A percentile compares a stretch with the other conserved stretches of the same genome.
Evolutionary conservation across 2,113 vertebrate genomes (phyloP).

Genomic region (Zootoca vivipara): DNA sequence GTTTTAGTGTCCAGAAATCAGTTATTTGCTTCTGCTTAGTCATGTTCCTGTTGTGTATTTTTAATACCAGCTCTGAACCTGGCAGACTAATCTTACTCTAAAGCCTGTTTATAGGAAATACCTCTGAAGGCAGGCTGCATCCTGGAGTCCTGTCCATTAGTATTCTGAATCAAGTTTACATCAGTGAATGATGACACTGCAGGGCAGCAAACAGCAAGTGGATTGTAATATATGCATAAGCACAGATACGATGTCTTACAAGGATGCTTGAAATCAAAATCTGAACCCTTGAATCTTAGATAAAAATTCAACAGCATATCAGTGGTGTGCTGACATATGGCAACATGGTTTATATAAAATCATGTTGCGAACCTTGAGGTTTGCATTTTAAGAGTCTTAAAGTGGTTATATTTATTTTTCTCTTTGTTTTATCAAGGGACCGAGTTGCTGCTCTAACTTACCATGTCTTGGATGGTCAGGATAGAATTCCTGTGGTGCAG

Average conservation of each 20-base stretch:
- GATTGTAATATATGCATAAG: background rate
- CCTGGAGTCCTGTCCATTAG: background rate
- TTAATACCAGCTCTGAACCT: background rate
- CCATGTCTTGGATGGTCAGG: constrained; percentile 81
- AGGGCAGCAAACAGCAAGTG: background rate
- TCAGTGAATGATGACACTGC: background rate
- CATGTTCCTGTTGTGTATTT: background rate
- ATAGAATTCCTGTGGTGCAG: constrained; percentile 80
- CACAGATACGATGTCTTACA: background rate
- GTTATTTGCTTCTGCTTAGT: constrained; percentile 2
- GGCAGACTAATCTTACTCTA: background rate
- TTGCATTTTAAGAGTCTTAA: background rate
- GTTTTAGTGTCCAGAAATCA: background rate
- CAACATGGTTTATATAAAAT: background rate
- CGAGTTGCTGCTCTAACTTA: constrained; percentile 82
- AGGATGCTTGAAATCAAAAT: background rate
- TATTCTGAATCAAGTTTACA: constrained; percentile 8
- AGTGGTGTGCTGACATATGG: background rate
- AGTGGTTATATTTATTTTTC: background rate
- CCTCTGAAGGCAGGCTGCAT: background rate
- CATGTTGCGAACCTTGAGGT: accelerated
- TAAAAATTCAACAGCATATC: accelerated
- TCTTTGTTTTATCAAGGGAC: constrained; percentile 77
- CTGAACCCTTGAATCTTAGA: constrained; percentile 17
- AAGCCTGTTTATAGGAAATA: background rate